phyloP scores from a whole-genome alignment of 1,140 invertebrate species.

The Zaprionus camerounensis region DNA sequence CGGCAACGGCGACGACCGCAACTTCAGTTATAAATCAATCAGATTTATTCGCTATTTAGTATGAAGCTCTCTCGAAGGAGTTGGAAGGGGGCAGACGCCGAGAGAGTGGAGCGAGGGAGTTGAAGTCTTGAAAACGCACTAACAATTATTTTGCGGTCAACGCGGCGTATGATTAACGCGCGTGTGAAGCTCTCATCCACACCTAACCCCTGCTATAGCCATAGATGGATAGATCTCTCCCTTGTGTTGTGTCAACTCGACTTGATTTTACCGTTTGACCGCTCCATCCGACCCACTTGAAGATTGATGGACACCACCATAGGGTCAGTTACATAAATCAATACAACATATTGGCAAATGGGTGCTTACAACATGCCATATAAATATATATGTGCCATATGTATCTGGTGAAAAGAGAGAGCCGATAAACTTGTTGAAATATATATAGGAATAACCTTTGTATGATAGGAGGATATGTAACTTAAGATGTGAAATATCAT shows the following conservation, averaged over 20 bases:
- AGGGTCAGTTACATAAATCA: slow-evolving; percentile 8
- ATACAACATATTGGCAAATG: neutral
- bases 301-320: neutral
- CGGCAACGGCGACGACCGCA: slow-evolving; percentile 17
- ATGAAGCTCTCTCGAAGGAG: slow-evolving; percentile 4
- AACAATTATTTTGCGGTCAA: slow-evolving; percentile 47
- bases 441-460: no score
- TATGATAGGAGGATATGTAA: no score
- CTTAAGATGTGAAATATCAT: no score
- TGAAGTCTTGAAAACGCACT: slow-evolving; percentile 25
- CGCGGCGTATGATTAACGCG: slow-evolving; percentile 70
- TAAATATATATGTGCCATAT: neutral
- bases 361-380: neutral
- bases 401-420: neutral
- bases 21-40: slow-evolving; percentile 80
- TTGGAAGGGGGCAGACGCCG: neutral
- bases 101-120: neutral
- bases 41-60: slow-evolving; percentile 75
- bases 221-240: neutral
- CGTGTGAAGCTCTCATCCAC: slow-evolving; percentile 57
- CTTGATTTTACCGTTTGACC: slow-evolving; percentile 8
- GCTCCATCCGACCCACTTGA: neutral
- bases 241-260: neutral
- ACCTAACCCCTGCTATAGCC: neutral
- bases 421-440: no score